Conservation (phyloP, 2,888 invertebrate genomes). For the Dinocampus coccinellae region DNA sequence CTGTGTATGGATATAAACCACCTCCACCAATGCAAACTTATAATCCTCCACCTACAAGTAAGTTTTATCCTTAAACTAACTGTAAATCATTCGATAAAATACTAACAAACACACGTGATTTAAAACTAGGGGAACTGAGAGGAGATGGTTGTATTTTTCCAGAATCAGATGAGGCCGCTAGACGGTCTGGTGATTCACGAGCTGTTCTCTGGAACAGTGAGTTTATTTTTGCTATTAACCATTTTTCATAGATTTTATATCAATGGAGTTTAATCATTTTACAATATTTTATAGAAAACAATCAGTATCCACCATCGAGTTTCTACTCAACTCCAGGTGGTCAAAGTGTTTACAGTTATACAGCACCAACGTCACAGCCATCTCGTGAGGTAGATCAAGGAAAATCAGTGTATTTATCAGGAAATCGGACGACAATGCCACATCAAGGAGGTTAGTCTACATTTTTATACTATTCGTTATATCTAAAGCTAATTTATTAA, state of each 20-base stretch:
- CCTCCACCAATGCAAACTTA: slow-evolving; percentile 73
- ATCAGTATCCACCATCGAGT: slow-evolving; percentile 66
- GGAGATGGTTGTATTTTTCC: slow-evolving; percentile 61
- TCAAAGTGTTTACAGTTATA: slow-evolving; percentile 67
- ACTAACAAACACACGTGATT: slow-evolving; percentile 43
- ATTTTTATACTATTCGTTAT: slow-evolving; percentile 33
- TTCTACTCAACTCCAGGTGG: slow-evolving; percentile 64
- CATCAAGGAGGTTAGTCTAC: slow-evolving; percentile 59
- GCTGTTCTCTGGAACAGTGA: slow-evolving; percentile 91
- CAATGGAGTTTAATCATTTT: slow-evolving; percentile 5
- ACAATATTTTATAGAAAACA: slow-evolving; percentile 58
- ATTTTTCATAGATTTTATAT: not conserved
- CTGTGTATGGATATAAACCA: slow-evolving; percentile 73
- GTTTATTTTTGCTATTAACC: slow-evolving; percentile 62
- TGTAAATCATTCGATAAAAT: not conserved
- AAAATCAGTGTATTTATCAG: slow-evolving; percentile 62
- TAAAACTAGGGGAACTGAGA: slow-evolving; percentile 54
- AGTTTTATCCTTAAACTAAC: slow-evolving; percentile 60
- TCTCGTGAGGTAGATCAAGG: slow-evolving; percentile 61
- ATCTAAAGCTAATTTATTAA: not conserved
- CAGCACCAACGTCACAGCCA: slow-evolving; percentile 60
- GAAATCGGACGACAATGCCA: slow-evolving; percentile 57
- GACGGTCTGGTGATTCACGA: slow-evolving; percentile 83
- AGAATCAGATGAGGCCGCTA: slow-evolving; percentile 85
- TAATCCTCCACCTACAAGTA: slow-evolving; percentile 74